Conservation (phyloP, 1,140 invertebrate species). For the Calliopsis andreniformis region DNA sequence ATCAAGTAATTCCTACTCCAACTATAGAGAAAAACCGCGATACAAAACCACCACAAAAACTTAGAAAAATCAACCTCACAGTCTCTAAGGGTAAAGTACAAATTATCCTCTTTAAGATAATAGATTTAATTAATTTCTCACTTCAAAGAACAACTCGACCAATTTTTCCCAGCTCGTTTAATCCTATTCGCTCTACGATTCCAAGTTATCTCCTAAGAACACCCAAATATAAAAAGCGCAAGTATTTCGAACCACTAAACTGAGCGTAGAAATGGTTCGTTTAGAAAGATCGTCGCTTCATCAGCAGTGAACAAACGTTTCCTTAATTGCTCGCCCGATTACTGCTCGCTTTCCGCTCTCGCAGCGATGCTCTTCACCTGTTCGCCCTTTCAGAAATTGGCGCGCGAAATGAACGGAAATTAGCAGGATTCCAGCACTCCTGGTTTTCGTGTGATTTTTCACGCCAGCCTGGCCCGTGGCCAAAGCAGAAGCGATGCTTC, state of each 20-base stretch:
- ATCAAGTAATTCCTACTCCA: too few species aligned
- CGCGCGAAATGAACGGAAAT: conserved; percentile 18
- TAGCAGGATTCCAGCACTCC: not conserved
- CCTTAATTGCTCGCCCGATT: conserved; percentile 14
- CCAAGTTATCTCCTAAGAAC: too few species aligned
- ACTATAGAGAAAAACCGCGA: too few species aligned
- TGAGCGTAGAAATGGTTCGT: not conserved
- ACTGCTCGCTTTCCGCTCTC: not conserved
- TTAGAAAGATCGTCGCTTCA: not conserved
- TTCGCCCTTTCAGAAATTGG: not conserved
- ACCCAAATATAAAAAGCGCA: too few species aligned
- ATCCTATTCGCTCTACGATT: too few species aligned
- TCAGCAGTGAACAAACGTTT: not conserved
- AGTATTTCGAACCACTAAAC: not conserved
- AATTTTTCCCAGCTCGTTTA: too few species aligned
- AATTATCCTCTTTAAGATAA: too few species aligned
- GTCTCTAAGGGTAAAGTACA: too few species aligned
- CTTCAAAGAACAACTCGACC: too few species aligned
- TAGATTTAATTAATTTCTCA: too few species aligned
- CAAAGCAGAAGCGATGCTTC: conserved; percentile 5
- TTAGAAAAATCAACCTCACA: too few species aligned
- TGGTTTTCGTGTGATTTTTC: conserved; percentile 12
- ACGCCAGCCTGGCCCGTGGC: conserved; percentile 14
- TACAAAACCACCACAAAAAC: too few species aligned
- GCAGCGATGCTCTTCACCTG: not conserved